Percentiles rank a stretch among this genome's conserved stretches.
phyloP scores from a whole-genome alignment of 2,113 vertebrate genomes.

The Cryptomyrus ogoouensis region DNA sequence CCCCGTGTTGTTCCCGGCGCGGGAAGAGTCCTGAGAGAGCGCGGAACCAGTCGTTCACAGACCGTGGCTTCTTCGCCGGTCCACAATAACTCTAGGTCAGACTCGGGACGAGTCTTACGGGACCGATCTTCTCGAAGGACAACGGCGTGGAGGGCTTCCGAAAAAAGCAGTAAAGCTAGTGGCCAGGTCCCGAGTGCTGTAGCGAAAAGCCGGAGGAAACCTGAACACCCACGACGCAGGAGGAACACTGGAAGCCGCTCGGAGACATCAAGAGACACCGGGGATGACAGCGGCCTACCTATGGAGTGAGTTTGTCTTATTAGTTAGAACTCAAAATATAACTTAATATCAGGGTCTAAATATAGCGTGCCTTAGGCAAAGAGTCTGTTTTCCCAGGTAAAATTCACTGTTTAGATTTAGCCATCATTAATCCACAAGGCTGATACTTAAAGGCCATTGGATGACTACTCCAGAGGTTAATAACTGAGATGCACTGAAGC shows the following conservation, averaged over 20 bases:
- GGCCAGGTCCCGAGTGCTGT: background rate
- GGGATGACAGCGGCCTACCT: slow-evolving; percentile 44
- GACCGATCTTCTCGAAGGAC: slow-evolving; percentile 58
- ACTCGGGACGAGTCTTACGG: slow-evolving; percentile 59
- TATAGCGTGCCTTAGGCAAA: background rate
- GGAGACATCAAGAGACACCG: slow-evolving; percentile 35
- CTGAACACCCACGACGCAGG: slow-evolving; percentile 54
- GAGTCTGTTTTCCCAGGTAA: background rate
- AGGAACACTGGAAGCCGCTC: slow-evolving; percentile 41
- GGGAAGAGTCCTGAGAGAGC: slow-evolving; percentile 55
- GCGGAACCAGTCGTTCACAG: slow-evolving; percentile 47
- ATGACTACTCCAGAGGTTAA: background rate
- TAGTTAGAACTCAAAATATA: background rate
- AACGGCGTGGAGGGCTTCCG: slow-evolving; percentile 60
- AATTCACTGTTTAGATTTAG: background rate
- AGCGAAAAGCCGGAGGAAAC: slow-evolving; percentile 55
- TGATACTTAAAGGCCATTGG: background rate
- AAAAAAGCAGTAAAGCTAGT: slow-evolving; percentile 45
- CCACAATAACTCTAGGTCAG: slow-evolving; percentile 38
- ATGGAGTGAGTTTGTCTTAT: slow-evolving; percentile 44
- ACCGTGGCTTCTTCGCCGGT: slow-evolving; percentile 51
- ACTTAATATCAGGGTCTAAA: background rate
- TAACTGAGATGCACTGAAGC: background rate
- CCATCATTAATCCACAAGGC: background rate
- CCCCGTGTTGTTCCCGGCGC: slow-evolving; percentile 43